Base-by-base conservation (phyloP, 1,140 invertebrate species). In the Maconellicoccus hirsutus region DNA sequence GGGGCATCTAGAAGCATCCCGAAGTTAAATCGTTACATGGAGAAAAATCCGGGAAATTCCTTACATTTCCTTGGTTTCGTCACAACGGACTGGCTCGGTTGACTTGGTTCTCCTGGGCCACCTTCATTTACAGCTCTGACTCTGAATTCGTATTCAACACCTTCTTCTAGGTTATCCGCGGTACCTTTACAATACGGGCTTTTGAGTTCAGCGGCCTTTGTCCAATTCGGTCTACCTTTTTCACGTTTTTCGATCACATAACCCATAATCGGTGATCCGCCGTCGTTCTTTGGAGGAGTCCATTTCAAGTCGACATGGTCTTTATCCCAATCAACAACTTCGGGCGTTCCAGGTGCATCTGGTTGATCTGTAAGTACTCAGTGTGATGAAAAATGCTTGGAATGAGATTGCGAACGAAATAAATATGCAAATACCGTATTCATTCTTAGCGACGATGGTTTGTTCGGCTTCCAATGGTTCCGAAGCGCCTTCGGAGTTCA, bases 381-480 rank as follows among this genome's bases (percentile, higher is more conserved):
- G 4, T 59, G 79, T 75, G 4, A 52, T 12, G 12, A 6, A 12
- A 33, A 33, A 33, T 33, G 3, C 29, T 33, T 39, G 14, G 33
- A 23, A 25, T 33, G 16, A 70, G 1, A 19, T 27, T 0, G 29
- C 10, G 1, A 29, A 3, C 25, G 3, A 52, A 72, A 72, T n/a
- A 27, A 69, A 69, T 39, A 26, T 71, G 63, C 74, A 79, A 82
- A 82, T 79, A 93, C 90, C 93, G 79, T 93, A 99, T 76, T 95
- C 95, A 92, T 98, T 97, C 81, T 98, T 98, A 22, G 96, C 96
- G 74, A 97, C 84, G 72, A 97, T 93, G 19, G 90, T 86, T 73
- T 93, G 86, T 61, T 93, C 89, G 4, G 93, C 92, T 74, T 90
- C 88, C 52, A 98, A 80, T 16, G 94, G 94, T 77, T 96, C 93